phyloP scores from a whole-genome alignment of 2,888 invertebrate species.

The Drosophila rellima region DNA sequence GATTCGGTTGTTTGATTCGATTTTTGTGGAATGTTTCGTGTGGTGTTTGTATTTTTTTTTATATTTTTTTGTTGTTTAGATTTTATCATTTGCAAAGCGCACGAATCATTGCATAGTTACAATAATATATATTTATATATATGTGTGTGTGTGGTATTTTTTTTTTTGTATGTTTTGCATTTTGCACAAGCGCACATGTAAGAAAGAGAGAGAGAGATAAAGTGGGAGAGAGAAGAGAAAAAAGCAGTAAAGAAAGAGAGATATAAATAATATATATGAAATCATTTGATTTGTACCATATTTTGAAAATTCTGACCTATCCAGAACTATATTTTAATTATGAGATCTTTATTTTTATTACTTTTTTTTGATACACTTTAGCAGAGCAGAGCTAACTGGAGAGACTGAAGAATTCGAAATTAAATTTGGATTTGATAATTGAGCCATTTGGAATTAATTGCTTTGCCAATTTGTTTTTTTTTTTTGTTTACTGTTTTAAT shows the following conservation, averaged over 20 bases:
- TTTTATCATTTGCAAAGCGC: conserved; percentile 48
- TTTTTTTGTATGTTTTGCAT: conserved; percentile 48
- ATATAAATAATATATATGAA: conserved; percentile 51
- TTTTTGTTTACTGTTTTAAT: conserved; percentile 2
- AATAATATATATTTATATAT: conserved; percentile 29
- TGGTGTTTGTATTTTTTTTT: conserved; percentile 3
- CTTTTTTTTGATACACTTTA: conserved; percentile 12
- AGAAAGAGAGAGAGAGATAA: conserved; percentile 54
- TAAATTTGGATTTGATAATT: conserved; percentile 13
- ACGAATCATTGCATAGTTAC: conserved; percentile 37
- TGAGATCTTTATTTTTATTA: background rate
- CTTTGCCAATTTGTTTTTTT: conserved; percentile 29
- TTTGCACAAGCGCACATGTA: conserved; percentile 77
- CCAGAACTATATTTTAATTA: conserved; percentile 26
- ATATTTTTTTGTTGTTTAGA: conserved; percentile 23
- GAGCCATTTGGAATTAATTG: background rate
- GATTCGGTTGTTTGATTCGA: conserved; percentile 14
- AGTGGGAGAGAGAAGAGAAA: conserved; percentile 58
- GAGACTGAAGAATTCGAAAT: background rate
- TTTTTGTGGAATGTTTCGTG: conserved; percentile 26
- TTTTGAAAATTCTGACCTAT: conserved; percentile 18
- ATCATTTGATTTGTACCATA: conserved; percentile 40
- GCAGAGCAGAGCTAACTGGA: conserved; percentile 34
- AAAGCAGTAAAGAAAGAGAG: conserved; percentile 65
- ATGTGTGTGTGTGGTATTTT: conserved; percentile 37